Conservation (phyloP, 2,888 invertebrate species). For the Acanthosepion lycidas region DNA sequence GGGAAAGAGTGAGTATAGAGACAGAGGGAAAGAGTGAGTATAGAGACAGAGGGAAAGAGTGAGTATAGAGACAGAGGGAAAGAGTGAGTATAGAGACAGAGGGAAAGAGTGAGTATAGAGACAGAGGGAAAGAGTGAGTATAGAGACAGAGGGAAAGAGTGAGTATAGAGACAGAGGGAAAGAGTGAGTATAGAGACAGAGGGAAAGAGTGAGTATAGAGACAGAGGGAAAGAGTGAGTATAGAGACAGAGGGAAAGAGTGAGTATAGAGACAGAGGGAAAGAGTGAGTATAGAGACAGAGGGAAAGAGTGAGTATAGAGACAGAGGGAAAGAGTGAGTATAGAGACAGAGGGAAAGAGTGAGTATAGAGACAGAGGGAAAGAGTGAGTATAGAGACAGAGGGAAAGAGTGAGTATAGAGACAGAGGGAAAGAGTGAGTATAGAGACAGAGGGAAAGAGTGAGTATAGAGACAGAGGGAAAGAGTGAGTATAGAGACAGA, state of each 20-base stretch:
- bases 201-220: not conserved
- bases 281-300: not conserved
- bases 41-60: not conserved
- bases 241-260: not conserved
- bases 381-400: not conserved
- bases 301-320: not conserved
- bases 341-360: fast-evolving
- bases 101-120: fast-evolving
- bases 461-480: no score
- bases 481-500: no score
- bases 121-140: no score
- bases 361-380: not conserved
- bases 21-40: no score
- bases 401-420: not conserved
- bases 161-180: not conserved
- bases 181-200: not conserved
- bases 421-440: no score
- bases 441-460: no score
- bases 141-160: not conserved
- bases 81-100: not conserved
- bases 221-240: not conserved
- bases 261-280: not conserved
- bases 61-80: not conserved
- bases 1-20: fast-evolving
- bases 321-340: not conserved